phyloP scores from a whole-genome alignment of 2,888 invertebrate genomes.

The Sminthurides aquaticus region DNA sequence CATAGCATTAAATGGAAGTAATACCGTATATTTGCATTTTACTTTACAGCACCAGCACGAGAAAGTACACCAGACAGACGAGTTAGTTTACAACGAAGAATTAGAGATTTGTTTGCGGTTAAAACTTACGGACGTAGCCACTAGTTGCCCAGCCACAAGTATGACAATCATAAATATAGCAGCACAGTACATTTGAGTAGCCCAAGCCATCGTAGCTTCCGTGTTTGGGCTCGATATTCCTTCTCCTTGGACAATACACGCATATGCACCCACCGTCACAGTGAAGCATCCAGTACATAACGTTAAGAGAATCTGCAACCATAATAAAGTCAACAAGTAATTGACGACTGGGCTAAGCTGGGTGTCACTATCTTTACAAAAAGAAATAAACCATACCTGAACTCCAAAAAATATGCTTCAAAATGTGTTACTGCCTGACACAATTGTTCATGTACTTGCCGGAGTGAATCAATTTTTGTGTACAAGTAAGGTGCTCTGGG shows the following conservation, averaged over 20 bases:
- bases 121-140: constrained; percentile 32
- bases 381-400: background rate
- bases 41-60: no score
- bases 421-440: constrained; percentile 34
- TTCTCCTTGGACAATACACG: constrained; percentile 34
- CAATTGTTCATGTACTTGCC: constrained; percentile 37
- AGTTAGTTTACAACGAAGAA: no score
- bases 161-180: constrained; percentile 32
- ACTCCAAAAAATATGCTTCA: constrained; percentile 27
- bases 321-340: background rate
- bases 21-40: no score
- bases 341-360: no score
- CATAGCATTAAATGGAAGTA: no score
- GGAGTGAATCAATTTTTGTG: constrained; percentile 34
- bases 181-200: constrained; percentile 36
- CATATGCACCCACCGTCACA: constrained; percentile 30
- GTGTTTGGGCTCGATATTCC: constrained; percentile 30
- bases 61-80: no score
- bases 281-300: constrained; percentile 34
- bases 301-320: constrained; percentile 29
- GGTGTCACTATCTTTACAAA: no score
- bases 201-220: constrained; percentile 30
- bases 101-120: no score
- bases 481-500: constrained; percentile 24
- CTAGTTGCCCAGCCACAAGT: constrained; percentile 35